Conservation (phyloP, 2,113 vertebrate genomes). For the Pagrus major region DNA sequence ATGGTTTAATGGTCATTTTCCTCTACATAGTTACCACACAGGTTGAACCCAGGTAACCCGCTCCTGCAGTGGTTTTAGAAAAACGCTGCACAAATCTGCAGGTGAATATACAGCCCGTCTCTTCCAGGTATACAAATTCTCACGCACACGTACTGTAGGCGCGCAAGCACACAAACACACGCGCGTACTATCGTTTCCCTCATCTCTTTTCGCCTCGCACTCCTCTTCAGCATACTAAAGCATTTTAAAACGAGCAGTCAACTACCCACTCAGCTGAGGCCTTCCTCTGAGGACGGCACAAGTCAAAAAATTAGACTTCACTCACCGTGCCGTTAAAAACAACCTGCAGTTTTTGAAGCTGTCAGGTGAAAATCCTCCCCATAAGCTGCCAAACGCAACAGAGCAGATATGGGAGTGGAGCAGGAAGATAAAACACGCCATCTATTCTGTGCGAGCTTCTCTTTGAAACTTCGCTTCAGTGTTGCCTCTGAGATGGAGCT, state of each 20-base stretch:
- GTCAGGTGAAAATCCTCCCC: constrained; percentile 63
- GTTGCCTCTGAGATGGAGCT: constrained; percentile 64
- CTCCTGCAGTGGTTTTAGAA: constrained; percentile 4
- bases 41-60: constrained; percentile 8
- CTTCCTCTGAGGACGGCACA: constrained; percentile 47
- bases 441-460: constrained; percentile 71
- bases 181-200: constrained; percentile 11
- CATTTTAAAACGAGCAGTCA: constrained; percentile 52
- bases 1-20: neutral
- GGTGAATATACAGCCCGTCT: constrained; percentile 13
- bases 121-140: constrained; percentile 15
- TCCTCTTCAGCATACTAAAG: constrained; percentile 57
- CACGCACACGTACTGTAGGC: neutral
- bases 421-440: constrained; percentile 70
- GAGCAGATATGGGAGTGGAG: constrained; percentile 70
- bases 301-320: constrained; percentile 68
- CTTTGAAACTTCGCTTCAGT: constrained; percentile 77
- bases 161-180: neutral
- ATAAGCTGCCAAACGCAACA: constrained; percentile 67
- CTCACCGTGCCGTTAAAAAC: constrained; percentile 69
- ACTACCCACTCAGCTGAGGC: constrained; percentile 58
- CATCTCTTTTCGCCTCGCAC: constrained; percentile 27
- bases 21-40: neutral
- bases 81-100: constrained; percentile 11
- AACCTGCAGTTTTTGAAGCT: constrained; percentile 66